Conservation (phyloP, 1,140 invertebrate genomes). For the Neotoxoptera formosana region DNA sequence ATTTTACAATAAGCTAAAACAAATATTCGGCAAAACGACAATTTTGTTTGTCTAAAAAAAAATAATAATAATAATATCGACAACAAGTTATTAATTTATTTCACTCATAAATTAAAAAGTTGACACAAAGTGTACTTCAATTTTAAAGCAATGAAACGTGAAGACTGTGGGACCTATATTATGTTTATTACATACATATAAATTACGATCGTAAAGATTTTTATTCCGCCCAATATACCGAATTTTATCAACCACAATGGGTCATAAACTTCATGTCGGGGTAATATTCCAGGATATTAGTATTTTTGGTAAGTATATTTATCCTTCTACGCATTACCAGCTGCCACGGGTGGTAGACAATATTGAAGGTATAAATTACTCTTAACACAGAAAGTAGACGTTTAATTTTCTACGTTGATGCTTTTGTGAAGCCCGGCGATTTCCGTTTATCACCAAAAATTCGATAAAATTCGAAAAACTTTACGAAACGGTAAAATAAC, state of each 20-base stretch:
- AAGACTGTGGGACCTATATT: neutral
- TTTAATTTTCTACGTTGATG: constrained; percentile 22
- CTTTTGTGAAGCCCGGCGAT: neutral
- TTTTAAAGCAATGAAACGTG: neutral
- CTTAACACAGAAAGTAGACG: neutral
- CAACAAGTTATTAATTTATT: neutral
- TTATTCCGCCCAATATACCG: neutral
- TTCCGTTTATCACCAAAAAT: neutral
- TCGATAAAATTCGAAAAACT: constrained; percentile 13
- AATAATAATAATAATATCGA: neutral
- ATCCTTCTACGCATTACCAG: neutral
- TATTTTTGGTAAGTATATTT: neutral
- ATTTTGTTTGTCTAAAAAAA: neutral
- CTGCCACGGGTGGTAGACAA: neutral
- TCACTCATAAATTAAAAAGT: neutral
- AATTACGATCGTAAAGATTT: constrained; percentile 10
- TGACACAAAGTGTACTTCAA: neutral
- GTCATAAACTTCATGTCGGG: neutral
- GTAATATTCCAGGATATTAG: constrained; percentile 27
- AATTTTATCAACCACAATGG: neutral
- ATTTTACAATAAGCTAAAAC: neutral
- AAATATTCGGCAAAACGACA: neutral
- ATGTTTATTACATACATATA: neutral
- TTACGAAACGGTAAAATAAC: neutral
- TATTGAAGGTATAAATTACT: constrained; percentile 28